phyloP scores from a whole-genome alignment of 2,797 vertebrate species.

The Cheirogaleus major region DNA sequence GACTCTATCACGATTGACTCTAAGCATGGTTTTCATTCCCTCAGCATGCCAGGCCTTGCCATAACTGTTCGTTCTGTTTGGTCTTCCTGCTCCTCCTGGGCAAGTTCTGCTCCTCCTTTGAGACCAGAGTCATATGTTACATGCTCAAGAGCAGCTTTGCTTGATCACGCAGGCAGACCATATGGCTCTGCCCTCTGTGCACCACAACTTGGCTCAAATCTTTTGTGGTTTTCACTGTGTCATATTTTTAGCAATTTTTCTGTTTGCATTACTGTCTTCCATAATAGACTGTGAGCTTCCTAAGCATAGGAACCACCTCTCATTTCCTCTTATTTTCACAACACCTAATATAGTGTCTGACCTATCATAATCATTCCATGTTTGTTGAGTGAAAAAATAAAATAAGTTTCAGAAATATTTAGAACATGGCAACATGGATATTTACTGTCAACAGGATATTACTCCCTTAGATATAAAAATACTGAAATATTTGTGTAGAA shows the following conservation, averaged over 20 bases:
- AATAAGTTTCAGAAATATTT: constrained; percentile 35
- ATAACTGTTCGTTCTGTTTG: not conserved
- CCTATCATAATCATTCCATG: not conserved
- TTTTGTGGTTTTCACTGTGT: not conserved
- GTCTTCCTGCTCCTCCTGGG: not conserved
- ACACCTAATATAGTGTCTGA: not conserved
- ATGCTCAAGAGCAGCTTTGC: not conserved
- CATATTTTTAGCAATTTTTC: constrained; percentile 36
- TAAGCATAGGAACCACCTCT: not conserved
- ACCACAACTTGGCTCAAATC: not conserved
- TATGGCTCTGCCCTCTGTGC: not conserved
- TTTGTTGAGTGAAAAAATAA: not conserved
- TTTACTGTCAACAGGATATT: not conserved
- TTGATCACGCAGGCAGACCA: not conserved
- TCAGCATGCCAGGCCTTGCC: not conserved
- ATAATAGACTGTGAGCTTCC: not conserved
- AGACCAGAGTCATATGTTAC: not conserved
- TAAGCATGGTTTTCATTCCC: not conserved
- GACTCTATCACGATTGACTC: not conserved
- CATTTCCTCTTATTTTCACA: not conserved
- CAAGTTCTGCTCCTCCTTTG: not conserved
- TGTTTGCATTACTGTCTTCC: constrained; percentile 12
- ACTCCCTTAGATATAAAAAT: not conserved
- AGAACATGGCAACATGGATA: not conserved
- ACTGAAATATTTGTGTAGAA: constrained; percentile 39